Evolutionary conservation across 1,140 invertebrate species (phyloP).

Genomic region (Calosoma granatense): DNA sequence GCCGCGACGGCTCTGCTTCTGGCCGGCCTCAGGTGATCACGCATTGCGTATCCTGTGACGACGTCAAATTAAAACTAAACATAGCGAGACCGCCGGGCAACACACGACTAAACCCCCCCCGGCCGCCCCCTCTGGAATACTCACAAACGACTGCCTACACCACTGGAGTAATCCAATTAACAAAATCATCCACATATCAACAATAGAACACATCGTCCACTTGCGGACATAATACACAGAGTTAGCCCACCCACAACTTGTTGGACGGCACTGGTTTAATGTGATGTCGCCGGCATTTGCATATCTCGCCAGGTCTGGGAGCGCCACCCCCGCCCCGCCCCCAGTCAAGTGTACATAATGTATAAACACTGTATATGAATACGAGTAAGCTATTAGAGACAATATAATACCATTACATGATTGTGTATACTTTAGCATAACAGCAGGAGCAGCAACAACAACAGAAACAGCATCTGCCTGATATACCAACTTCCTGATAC

Average conservation of each 20-base stretch:
- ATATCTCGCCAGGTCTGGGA: too few relatives aligned
- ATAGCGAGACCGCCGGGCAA: too few relatives aligned
- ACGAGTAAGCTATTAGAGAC: neutral
- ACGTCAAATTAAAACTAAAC: neutral
- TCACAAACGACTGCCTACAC: neutral
- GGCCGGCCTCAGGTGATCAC: constrained; percentile 4
- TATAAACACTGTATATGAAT: constrained; percentile 7
- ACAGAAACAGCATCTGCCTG: too few relatives aligned
- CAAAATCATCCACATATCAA: neutral
- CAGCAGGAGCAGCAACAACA: neutral
- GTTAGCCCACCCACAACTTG: too few relatives aligned
- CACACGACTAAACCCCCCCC: too few relatives aligned
- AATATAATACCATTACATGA: neutral
- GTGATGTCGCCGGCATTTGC: too few relatives aligned
- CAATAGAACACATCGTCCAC: neutral
- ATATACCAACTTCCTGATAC: too few relatives aligned
- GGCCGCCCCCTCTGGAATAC: neutral
- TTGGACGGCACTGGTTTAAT: too few relatives aligned
- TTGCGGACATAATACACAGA: too few relatives aligned
- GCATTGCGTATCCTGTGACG: neutral
- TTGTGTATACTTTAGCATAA: constrained; percentile 9
- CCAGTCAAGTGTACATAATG: neutral
- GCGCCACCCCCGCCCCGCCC: neutral
- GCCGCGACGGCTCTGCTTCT: neutral
- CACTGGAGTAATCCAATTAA: neutral